phyloP scores from a whole-genome alignment of 2,888 invertebrate genomes.

The Trichacis sp. region DNA sequence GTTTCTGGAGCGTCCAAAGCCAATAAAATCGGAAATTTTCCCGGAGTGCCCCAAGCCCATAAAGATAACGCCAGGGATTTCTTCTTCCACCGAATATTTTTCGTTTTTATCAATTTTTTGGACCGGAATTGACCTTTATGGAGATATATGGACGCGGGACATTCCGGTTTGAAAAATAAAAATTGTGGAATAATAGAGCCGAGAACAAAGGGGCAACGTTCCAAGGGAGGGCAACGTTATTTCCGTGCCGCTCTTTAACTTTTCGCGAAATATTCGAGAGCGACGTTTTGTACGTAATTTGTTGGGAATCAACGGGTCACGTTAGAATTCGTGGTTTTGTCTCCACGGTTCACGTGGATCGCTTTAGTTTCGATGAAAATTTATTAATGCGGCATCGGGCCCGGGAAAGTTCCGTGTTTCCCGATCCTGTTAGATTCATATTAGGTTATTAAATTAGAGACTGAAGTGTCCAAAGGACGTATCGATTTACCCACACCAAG shows the following conservation, averaged over 20 bases:
- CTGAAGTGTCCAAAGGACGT: slow-evolving; percentile 17
- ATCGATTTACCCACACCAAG: slow-evolving; percentile 14
- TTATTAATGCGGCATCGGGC: too few species aligned
- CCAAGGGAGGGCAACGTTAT: slow-evolving; percentile 27
- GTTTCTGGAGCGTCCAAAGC: too few species aligned
- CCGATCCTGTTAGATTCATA: slow-evolving; percentile 17
- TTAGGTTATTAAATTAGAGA: slow-evolving; percentile 24
- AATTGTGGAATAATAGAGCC: slow-evolving; percentile 27
- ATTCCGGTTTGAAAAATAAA: slow-evolving; percentile 14
- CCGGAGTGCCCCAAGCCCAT: background rate
- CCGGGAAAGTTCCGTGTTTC: background rate
- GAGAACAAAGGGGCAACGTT: slow-evolving; percentile 31
- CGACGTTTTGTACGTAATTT: background rate
- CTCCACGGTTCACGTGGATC: too few species aligned
- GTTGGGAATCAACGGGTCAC: too few species aligned
- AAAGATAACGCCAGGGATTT: background rate
- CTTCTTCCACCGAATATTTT: background rate
- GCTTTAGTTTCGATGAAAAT: too few species aligned
- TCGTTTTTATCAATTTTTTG: background rate
- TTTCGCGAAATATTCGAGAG: slow-evolving; percentile 8
- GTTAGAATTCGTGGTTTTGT: too few species aligned
- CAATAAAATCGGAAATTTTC: background rate
- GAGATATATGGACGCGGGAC: slow-evolving; percentile 25
- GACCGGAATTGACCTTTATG: slow-evolving; percentile 25
- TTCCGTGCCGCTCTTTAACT: slow-evolving; percentile 27